phyloP scores from a whole-genome alignment of 2,113 vertebrate species.

The Myrmophylax atrothorax region DNA sequence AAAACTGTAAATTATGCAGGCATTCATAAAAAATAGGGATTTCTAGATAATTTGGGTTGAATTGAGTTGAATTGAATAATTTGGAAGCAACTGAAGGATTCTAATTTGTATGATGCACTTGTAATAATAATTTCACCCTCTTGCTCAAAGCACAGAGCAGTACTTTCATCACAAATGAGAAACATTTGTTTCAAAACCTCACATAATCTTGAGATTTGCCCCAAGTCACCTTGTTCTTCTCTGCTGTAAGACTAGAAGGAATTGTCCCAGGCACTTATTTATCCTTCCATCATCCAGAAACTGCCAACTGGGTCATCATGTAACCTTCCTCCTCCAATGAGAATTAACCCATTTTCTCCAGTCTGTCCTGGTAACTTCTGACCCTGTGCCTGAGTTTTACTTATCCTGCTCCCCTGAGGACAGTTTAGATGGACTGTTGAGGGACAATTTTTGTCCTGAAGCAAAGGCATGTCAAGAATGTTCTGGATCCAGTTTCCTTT shows the following conservation, averaged over 20 bases:
- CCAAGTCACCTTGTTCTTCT: background rate
- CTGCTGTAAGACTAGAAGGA: background rate
- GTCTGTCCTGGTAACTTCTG: background rate
- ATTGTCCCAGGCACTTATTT: background rate
- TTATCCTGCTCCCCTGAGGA: slow-evolving; percentile 2
- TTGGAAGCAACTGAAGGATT: background rate
- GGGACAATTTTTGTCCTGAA: background rate
- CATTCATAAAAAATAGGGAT: background rate
- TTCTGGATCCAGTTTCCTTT: background rate
- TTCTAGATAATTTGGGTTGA: background rate
- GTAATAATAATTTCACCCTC: background rate
- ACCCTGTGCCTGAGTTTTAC: background rate
- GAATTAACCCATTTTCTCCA: background rate
- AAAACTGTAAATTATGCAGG: background rate
- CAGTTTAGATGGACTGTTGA: background rate
- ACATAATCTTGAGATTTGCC: background rate
- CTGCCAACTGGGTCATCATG: background rate
- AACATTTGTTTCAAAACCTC: background rate
- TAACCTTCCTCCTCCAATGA: background rate
- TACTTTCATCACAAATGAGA: background rate
- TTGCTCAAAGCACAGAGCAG: background rate
- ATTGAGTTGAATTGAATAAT: background rate
- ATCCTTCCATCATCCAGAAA: slow-evolving; percentile 1
- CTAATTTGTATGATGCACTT: background rate
- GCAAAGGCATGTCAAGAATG: background rate